phyloP scores from a whole-genome alignment of 1,140 invertebrate species.

The Drosophila arawakana region DNA sequence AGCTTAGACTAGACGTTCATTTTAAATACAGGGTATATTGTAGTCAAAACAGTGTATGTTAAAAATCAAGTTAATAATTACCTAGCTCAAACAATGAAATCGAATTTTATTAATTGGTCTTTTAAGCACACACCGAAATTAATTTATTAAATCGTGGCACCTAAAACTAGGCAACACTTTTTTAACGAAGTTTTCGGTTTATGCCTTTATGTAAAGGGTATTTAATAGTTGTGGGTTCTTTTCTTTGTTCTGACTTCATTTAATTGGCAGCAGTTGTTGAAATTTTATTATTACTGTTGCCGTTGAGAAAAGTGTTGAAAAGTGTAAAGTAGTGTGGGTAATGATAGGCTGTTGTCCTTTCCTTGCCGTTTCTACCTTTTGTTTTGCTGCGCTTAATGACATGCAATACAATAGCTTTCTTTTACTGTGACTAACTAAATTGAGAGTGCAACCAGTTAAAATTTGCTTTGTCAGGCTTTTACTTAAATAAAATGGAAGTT shows the following conservation, averaged over 20 bases:
- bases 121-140: too few relatives aligned
- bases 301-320: background rate
- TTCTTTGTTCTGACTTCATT: background rate
- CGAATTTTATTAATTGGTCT: too few relatives aligned
- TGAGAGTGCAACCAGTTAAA: slow-evolving; percentile 28
- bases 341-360: slow-evolving; percentile 28
- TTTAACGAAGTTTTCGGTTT: too few relatives aligned
- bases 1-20: background rate
- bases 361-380: background rate
- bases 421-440: slow-evolving; percentile 36
- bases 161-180: too few relatives aligned
- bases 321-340: background rate
- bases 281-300: slow-evolving; percentile 17
- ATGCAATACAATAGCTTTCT: slow-evolving; percentile 17
- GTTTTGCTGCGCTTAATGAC: background rate
- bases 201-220: too few relatives aligned
- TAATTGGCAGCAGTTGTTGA: slow-evolving; percentile 46
- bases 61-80: too few relatives aligned
- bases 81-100: too few relatives aligned
- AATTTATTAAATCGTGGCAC: too few relatives aligned
- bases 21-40: too few relatives aligned
- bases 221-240: too few relatives aligned
- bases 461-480: slow-evolving; percentile 17
- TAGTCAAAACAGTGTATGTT: too few relatives aligned
- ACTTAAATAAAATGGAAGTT: background rate